These are phyloP conservation scores for Rhineura floridana DNA, from an alignment of 2,113 vertebrate species.

Conservation along the genomic window DNA sequence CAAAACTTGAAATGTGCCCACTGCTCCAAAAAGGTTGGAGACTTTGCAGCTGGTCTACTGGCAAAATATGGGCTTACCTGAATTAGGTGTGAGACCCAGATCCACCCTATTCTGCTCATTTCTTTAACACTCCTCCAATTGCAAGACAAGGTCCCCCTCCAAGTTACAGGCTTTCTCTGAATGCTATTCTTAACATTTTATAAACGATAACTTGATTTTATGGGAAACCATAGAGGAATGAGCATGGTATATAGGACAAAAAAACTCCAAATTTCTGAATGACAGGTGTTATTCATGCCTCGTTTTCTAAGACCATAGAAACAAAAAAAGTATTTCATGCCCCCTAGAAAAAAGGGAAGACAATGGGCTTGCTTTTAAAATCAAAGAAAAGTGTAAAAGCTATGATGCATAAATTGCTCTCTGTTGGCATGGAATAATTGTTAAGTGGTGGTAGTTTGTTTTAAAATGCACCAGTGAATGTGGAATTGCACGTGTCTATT, in stretches of 20 bases:
- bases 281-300: background rate
- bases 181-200: background rate
- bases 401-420: background rate
- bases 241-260: conserved; percentile 4
- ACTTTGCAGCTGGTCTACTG: background rate
- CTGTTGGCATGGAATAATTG: background rate
- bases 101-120: background rate
- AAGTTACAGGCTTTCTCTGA: accelerated
- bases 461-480: conserved; percentile 29
- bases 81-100: background rate
- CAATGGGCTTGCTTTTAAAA: background rate
- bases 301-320: background rate
- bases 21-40: background rate
- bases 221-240: background rate
- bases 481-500: background rate
- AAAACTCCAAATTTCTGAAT: background rate
- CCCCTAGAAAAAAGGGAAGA: background rate
- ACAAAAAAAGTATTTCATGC: background rate
- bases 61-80: background rate
- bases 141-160: background rate
- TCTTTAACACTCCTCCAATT: background rate
- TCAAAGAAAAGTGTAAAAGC: background rate
- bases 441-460: background rate
- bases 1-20: too few species aligned
- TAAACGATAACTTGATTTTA: background rate